Conservation (phyloP, 2,797 vertebrate species). For the Gallirallus australis region DNA sequence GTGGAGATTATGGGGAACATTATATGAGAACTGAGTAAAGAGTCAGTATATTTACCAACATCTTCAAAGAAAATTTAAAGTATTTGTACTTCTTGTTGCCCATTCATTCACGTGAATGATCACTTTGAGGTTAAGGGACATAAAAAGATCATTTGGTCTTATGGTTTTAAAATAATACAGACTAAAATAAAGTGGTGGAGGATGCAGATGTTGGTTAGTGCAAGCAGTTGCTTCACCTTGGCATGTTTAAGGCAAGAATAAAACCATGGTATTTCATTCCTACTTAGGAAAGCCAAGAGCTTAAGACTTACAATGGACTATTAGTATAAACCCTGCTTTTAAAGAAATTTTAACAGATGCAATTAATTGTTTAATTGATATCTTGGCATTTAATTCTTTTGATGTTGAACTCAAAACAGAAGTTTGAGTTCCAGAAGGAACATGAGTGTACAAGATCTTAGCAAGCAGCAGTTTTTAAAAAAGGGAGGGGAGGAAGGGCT, state of each 20-base stretch:
- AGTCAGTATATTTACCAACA: background rate
- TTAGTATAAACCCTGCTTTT: background rate
- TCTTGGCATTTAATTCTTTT: background rate
- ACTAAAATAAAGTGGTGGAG: background rate
- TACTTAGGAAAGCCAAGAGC: background rate
- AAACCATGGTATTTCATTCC: background rate
- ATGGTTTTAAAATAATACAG: background rate
- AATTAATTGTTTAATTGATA: background rate
- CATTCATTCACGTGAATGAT: background rate
- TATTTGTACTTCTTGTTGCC: background rate
- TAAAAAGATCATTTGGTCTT: background rate
- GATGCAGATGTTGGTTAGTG: background rate
- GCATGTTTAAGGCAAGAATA: background rate
- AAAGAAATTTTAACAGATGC: background rate
- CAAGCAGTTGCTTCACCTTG: slow-evolving; percentile 2
- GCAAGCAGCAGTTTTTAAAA: background rate
- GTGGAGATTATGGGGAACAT: background rate
- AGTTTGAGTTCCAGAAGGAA: background rate
- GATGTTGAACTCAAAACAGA: background rate
- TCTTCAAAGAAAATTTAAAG: background rate
- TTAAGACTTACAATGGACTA: background rate
- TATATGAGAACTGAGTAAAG: background rate
- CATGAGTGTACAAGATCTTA: background rate
- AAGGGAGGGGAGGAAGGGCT: background rate
- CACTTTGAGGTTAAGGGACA: background rate